phyloP scores from a whole-genome alignment of 2,888 invertebrate genomes.

The Troilus luridus region DNA sequence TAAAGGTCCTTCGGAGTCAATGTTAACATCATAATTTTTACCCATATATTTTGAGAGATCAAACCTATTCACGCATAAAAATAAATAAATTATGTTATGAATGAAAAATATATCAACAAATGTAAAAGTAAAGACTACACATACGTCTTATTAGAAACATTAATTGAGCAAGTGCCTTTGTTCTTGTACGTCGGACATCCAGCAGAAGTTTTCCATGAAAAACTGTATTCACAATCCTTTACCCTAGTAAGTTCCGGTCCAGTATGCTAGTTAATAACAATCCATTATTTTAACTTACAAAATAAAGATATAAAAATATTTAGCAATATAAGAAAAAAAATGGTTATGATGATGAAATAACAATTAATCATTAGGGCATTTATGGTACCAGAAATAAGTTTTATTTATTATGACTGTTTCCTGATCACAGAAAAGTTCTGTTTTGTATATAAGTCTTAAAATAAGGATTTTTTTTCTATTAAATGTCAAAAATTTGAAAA shows the following conservation, averaged over 20 bases:
- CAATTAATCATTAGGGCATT: too few relatives aligned
- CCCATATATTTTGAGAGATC: slow-evolving; percentile 29
- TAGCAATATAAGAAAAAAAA: too few relatives aligned
- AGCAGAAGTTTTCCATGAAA: slow-evolving; percentile 40
- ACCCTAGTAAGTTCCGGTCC: neutral
- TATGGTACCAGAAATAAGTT: too few relatives aligned
- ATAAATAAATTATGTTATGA: neutral
- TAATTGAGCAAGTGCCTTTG: neutral
- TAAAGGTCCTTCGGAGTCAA: neutral
- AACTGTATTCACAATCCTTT: slow-evolving; percentile 35
- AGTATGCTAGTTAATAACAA: slow-evolving; percentile 22
- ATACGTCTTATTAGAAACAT: slow-evolving; percentile 29
- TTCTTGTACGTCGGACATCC: slow-evolving; percentile 30
- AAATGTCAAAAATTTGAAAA: too few relatives aligned
- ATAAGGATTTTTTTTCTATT: too few relatives aligned
- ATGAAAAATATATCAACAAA: neutral
- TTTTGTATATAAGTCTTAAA: too few relatives aligned
- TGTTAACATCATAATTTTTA: neutral
- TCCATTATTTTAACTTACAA: neutral
- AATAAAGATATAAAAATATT: neutral
- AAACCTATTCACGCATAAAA: neutral
- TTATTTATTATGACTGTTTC: too few relatives aligned
- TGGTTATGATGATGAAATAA: too few relatives aligned
- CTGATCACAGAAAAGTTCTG: too few relatives aligned
- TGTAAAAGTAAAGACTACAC: neutral